Evolutionary conservation across 2,888 invertebrate species (phyloP), one percentile per base, ranked within the genome.

Genomic region (Aleiodes testaceus): DNA sequence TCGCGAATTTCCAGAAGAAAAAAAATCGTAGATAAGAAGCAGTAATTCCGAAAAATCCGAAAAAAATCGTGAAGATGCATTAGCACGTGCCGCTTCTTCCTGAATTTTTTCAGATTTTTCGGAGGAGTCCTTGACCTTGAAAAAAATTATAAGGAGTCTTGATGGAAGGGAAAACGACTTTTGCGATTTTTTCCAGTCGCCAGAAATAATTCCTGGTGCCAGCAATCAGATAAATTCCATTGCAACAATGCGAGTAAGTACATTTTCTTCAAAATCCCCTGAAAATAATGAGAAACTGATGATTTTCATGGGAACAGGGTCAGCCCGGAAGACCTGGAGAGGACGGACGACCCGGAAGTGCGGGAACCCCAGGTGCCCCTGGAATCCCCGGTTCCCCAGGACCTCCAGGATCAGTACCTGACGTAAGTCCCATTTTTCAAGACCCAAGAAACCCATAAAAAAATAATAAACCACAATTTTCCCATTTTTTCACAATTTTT

Each of bases 391-490:
- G 83, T 1, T 74, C 77, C 12, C 92, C 92, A 0, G 95, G 96
- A 12, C 89, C 91, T 2, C 91, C 93, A 12, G 96, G 95, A 53
- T 90, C 91, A 0, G 89, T 91, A 77, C 94, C 94, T 47, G 93
- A 94, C 87, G 91, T 91, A 81, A 89, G 89, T 79, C 63, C 63
- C 1, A 7, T 55, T 44, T 66, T 59, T n/a, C 1, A 6, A 47
- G 16, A 18, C 47, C 20, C n/a, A n/a, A n/a, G n/a, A n/a, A n/a
- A n/a, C n/a, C n/a, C n/a, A n/a, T n/a, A n/a, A n/a, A n/a, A n/a
- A n/a, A n/a, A n/a, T n/a, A n/a, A n/a, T n/a, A n/a, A n/a, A n/a
- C n/a, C n/a, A n/a, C n/a, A n/a, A n/a, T n/a, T n/a, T n/a, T n/a
- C n/a, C n/a, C n/a, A n/a, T n/a, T n/a, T n/a, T n/a, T n/a, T n/a